A percentile compares a stretch with the other conserved stretches of the same genome.
phyloP scores from a whole-genome alignment of 2,797 vertebrate species.

The Myiotriccus ornatus region DNA sequence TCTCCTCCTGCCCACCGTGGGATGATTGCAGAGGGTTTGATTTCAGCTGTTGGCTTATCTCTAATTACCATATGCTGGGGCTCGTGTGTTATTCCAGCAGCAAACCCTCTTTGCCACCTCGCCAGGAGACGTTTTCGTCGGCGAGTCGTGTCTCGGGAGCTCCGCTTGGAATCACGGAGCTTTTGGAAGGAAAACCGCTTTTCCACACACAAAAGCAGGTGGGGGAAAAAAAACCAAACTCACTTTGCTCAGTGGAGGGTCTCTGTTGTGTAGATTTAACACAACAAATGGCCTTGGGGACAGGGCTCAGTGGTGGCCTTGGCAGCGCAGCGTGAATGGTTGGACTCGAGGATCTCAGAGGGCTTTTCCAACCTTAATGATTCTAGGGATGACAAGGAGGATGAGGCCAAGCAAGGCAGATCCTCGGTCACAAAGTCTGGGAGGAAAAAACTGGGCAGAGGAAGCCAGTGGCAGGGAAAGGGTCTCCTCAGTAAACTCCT shows the following conservation, averaged over 20 bases:
- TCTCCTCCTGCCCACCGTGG: neutral
- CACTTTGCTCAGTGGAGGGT: rapidly evolving
- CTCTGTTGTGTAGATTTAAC: neutral
- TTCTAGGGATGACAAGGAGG: neutral
- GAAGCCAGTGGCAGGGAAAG: neutral
- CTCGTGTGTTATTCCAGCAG: neutral
- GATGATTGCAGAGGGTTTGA: neutral
- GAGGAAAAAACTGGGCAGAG: neutral
- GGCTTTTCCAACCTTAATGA: too few relatives aligned
- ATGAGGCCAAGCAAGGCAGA: neutral
- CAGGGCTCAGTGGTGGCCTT: neutral
- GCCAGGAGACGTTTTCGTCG: neutral
- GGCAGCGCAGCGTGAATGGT: neutral
- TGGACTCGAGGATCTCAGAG: too few relatives aligned
- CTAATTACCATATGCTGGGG: neutral
- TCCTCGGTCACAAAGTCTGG: neutral
- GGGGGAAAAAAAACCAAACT: too few relatives aligned
- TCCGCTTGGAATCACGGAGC: neutral
- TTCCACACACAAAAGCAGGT: too few relatives aligned
- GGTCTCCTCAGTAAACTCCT: neutral
- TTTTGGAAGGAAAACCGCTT: neutral
- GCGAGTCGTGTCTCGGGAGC: neutral
- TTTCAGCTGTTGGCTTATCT: neutral
- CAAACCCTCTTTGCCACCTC: neutral
- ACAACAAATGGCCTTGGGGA: neutral